Conservation (phyloP, 2,113 vertebrate genomes). For the Austrofundulus limnaeus region DNA sequence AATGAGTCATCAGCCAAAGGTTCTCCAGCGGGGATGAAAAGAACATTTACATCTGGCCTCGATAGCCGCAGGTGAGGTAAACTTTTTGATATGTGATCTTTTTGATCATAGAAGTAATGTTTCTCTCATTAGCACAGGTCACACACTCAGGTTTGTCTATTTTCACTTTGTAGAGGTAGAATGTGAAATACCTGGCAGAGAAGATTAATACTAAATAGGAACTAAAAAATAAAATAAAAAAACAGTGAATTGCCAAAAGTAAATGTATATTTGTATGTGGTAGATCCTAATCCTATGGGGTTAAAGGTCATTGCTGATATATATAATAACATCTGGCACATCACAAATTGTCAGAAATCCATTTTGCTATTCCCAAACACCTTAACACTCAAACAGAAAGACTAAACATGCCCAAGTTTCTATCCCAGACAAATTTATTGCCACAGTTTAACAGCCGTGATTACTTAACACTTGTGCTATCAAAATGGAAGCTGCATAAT, state of each 20-base stretch:
- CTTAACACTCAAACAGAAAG: background rate
- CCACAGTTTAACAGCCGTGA: conserved; percentile 61
- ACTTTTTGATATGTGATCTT: conserved; percentile 26
- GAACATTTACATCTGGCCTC: conserved; percentile 52
- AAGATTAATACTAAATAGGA: conserved; percentile 7
- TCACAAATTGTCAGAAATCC: conserved; percentile 33
- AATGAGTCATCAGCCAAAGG: conserved; percentile 50
- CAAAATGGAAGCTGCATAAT: conserved; percentile 61
- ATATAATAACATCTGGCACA: conserved; percentile 52
- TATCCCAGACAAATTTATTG: conserved; percentile 49
- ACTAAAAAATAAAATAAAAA: too few relatives aligned
- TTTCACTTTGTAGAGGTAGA: conserved; percentile 37
- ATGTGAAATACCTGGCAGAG: conserved; percentile 15
- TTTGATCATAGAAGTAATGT: conserved; percentile 52
- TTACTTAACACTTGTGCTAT: conserved; percentile 62
- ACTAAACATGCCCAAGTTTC: background rate
- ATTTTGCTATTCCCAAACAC: conserved; percentile 48
- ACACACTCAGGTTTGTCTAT: conserved; percentile 45
- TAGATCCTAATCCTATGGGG: conserved; percentile 11
- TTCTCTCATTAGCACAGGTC: conserved; percentile 64
- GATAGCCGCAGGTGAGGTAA: conserved; percentile 52
- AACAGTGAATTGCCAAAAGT: conserved; percentile 17
- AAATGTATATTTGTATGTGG: conserved; percentile 9
- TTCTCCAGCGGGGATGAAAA: conserved; percentile 39
- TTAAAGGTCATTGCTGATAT: conserved; percentile 29